These are phyloP conservation scores for Larimichthys crocea DNA, from an alignment of 2,113 vertebrate species.

Conservation along the genomic window DNA sequence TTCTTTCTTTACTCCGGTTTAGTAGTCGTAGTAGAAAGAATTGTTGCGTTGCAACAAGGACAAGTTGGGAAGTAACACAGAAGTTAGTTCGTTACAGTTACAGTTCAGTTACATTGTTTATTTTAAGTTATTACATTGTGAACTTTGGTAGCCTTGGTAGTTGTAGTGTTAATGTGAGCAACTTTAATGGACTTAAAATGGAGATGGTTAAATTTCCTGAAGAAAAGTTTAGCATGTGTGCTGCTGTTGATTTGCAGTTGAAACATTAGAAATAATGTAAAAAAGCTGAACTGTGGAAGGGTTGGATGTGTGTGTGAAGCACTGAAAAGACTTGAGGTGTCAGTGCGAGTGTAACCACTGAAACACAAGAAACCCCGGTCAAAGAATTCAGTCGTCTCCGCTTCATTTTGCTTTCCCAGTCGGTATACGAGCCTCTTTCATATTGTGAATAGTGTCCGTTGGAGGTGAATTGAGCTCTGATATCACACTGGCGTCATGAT, in stretches of 20 bases:
- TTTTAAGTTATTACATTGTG: too few species aligned
- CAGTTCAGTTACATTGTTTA: too few species aligned
- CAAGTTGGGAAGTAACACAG: too few species aligned
- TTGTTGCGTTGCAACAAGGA: too few species aligned
- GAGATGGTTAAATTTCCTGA: background rate
- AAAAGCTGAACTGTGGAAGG: background rate
- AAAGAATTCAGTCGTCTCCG: background rate
- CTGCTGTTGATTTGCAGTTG: background rate
- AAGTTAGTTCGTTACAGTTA: too few species aligned
- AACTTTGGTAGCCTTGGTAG: too few species aligned
- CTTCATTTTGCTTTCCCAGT: background rate
- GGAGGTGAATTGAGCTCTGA: background rate
- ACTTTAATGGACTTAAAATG: background rate
- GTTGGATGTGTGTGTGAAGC: background rate
- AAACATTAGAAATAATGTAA: background rate
- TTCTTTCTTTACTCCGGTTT: too few species aligned
- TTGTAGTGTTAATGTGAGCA: too few species aligned
- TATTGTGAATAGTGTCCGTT: background rate
- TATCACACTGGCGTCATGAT: constrained; percentile 24
- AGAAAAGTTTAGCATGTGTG: background rate
- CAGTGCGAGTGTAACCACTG: background rate
- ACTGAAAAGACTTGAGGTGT: background rate
- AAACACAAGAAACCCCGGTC: background rate
- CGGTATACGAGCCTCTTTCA: background rate
- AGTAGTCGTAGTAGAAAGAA: too few species aligned